Base-by-base conservation (phyloP, 1,140 invertebrate genomes). In the Drosophila auraria region DNA sequence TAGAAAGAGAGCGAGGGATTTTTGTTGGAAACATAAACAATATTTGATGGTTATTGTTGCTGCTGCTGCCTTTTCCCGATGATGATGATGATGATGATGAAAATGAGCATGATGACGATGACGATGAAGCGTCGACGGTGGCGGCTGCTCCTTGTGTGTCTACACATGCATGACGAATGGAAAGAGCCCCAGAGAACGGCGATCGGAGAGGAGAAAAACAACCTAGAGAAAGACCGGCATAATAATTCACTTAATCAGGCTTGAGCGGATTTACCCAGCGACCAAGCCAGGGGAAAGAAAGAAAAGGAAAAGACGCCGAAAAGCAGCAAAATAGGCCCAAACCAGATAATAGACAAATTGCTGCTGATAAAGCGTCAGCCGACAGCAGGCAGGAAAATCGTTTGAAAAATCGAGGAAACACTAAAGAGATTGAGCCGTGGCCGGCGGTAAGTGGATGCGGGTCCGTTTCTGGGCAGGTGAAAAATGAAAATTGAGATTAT, bases 191-290 rank as follows among this genome's bases (percentile, higher is more conserved):
- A 54, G 63, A 54, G 65, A 76, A 49, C 15, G 40, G 47, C 40
- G 42, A 23, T 40, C 51, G 30, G 23, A 44, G 27, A 38, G 36
- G 47, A 62, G 38, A 14, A 36, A 36, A 20, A 42, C 45, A 20
- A 42, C 45, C 49, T 40, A 65, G 77, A 60, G 56, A 54, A 27
- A 38, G 49, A 47, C 63, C 33, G 63, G 65, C 83, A 87, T 87
- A 83, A 87, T 83, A 87, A 86, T 87, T 83, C 81, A 87, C 86
- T 87, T 87, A 87, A 87, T 87, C 84, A 87, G 84, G 84, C 81
- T 87, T 84, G 73, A 89, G 82, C 74, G 78, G 84, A 87, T 87
- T 87, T 87, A 78, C 83, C 69, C 51, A 83, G 75, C 65, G 79
- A 81, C 79, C 80, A 68, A 36, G 64, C 62, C 50, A 7, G 45